Evolutionary conservation across 2,797 vertebrate species (phyloP).

Genomic region (Falco novaeseelandiae): DNA sequence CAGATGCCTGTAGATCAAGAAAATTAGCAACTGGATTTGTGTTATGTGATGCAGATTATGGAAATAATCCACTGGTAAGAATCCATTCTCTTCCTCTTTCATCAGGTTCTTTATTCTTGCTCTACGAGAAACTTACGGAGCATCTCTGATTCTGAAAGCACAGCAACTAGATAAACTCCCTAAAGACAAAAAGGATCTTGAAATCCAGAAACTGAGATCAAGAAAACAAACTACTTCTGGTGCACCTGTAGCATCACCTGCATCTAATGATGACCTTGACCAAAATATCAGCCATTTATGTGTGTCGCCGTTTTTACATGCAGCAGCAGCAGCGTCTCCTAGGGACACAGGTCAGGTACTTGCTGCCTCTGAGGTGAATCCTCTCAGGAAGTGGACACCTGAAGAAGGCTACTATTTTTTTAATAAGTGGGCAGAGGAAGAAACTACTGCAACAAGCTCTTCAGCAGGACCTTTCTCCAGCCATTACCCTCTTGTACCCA

Average conservation of each 20-base stretch:
- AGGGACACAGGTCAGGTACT: neutral
- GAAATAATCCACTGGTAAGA: neutral
- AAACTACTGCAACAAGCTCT: neutral
- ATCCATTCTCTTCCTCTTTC: neutral
- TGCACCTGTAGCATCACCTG: neutral
- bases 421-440: slow-evolving; percentile 25
- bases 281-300: neutral
- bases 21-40: neutral
- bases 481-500: neutral
- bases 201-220: slow-evolving; percentile 83
- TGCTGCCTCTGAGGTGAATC: neutral
- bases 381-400: neutral
- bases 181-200: slow-evolving; percentile 70
- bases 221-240: neutral
- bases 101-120: slow-evolving; percentile 86
- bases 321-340: neutral
- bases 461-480: slow-evolving; percentile 8
- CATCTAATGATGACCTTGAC: neutral
- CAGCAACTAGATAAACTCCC: slow-evolving; percentile 85
- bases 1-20: neutral
- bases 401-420: slow-evolving; percentile 16
- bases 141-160: slow-evolving; percentile 80
- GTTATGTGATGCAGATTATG: neutral
- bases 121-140: slow-evolving; percentile 83
- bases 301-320: slow-evolving; percentile 1